These are phyloP conservation scores for Ictalurus punctatus DNA, from an alignment of 2,113 vertebrate species.

Conservation along the genomic window DNA sequence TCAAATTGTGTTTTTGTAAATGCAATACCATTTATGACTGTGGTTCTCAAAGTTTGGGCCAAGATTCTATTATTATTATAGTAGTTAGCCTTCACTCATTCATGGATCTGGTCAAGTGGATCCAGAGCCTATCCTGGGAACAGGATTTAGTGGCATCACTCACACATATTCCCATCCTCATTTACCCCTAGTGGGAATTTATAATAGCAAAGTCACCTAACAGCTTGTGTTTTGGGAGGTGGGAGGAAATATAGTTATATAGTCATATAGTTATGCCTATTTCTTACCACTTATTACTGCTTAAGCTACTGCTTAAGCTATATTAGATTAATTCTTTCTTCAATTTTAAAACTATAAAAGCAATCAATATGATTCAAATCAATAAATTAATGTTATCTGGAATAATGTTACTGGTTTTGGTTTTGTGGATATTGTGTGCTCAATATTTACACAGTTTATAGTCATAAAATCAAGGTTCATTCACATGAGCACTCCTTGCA, in stretches of 20 bases:
- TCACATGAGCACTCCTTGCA: background rate
- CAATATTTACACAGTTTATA: background rate
- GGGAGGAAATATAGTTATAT: background rate
- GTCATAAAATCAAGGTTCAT: background rate
- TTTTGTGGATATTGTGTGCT: background rate
- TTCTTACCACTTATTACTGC: background rate
- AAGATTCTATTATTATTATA: background rate
- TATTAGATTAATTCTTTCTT: background rate
- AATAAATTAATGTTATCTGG: background rate
- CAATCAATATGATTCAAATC: background rate
- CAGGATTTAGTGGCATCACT: background rate
- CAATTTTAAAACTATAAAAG: background rate
- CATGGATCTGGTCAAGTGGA: no score
- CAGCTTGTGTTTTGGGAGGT: background rate
- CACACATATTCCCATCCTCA: background rate
- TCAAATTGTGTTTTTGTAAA: background rate
- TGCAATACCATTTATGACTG: background rate
- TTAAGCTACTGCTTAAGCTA: background rate
- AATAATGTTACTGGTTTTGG: background rate
- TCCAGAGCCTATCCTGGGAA: background rate
- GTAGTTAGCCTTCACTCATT: background rate
- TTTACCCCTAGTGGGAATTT: background rate
- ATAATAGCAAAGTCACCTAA: background rate
- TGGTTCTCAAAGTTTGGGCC: background rate
- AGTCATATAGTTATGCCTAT: background rate